A percentile compares a stretch with the other conserved stretches of the same genome.
phyloP scores from a whole-genome alignment of 2,888 invertebrate genomes.

The Tuberolachnus salignus region DNA sequence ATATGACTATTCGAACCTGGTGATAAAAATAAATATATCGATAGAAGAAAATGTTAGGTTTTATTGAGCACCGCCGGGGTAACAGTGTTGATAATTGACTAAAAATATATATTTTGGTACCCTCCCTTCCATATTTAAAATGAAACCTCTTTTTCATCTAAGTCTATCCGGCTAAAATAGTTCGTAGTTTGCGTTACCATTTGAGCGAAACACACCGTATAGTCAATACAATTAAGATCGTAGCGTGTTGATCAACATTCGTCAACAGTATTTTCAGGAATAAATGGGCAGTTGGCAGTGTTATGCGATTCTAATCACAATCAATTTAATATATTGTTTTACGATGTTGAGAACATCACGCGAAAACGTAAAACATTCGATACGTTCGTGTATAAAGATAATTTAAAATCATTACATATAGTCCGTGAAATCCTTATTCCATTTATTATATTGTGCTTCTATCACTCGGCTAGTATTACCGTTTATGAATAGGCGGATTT shows the following conservation, averaged over 20 bases:
- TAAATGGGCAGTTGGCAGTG: not conserved
- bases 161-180: no score
- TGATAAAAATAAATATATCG: no score
- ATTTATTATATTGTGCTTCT: conserved; percentile 1
- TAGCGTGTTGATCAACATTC: not conserved
- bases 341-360: conserved; percentile 10
- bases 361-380: conserved; percentile 21
- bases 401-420: conserved; percentile 27
- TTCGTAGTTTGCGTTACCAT: no score
- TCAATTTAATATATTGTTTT: not conserved
- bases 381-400: conserved; percentile 25
- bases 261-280: conserved; percentile 6
- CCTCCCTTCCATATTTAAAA: no score
- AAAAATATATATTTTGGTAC: no score
- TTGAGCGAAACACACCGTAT: no score
- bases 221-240: no score
- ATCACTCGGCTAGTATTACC: not conserved
- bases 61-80: no score
- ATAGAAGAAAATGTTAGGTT: no score
- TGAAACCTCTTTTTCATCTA: no score
- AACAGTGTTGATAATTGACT: no score
- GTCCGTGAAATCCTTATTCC: not conserved
- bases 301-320: not conserved
- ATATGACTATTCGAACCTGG: no score
- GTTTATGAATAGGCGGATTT: conserved; percentile 5